Evolutionary conservation across 1,140 invertebrate species (phyloP).

Genomic region (Zaprionus camerounensis): DNA sequence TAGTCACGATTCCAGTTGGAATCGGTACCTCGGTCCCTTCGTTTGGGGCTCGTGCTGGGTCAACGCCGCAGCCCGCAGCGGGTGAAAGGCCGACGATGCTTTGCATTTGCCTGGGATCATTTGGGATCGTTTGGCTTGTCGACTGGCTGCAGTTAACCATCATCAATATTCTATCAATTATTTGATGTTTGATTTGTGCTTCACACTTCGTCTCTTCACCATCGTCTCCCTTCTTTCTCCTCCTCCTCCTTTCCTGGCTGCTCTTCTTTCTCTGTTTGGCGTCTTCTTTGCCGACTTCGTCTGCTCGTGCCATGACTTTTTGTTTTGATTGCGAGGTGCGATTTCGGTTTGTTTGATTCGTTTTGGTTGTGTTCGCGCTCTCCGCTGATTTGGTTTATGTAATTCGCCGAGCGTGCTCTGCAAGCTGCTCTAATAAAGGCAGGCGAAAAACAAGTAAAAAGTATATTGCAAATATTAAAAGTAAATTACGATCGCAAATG

Average conservation of each 20-base stretch:
- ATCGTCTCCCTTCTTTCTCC: conserved; percentile 31
- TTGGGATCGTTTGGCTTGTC: conserved; percentile 12
- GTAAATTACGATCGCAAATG: conserved; percentile 73
- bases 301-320: conserved; percentile 26
- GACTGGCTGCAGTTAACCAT: conserved; percentile 23
- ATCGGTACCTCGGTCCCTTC: conserved; percentile 41
- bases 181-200: conserved; percentile 71
- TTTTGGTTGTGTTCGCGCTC: conserved; percentile 34
- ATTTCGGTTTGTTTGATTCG: conserved; percentile 62
- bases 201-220: conserved; percentile 54
- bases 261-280: conserved; percentile 1
- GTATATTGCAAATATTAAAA: conserved; percentile 72
- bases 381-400: conserved; percentile 61
- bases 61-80: conserved; percentile 49
- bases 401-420: conserved; percentile 73
- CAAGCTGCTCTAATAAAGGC: conserved; percentile 62
- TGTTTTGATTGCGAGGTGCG: conserved; percentile 58
- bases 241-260: conserved; percentile 19
- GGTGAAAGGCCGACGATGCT: conserved; percentile 66
- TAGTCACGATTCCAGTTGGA: conserved; percentile 53
- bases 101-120: conserved; percentile 17
- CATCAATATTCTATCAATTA: conserved; percentile 76
- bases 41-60: conserved; percentile 69
- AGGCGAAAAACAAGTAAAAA: conserved; percentile 43
- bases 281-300: background rate